Conservation (phyloP, 2,797 vertebrate species). For the Alfaro cultratus region DNA sequence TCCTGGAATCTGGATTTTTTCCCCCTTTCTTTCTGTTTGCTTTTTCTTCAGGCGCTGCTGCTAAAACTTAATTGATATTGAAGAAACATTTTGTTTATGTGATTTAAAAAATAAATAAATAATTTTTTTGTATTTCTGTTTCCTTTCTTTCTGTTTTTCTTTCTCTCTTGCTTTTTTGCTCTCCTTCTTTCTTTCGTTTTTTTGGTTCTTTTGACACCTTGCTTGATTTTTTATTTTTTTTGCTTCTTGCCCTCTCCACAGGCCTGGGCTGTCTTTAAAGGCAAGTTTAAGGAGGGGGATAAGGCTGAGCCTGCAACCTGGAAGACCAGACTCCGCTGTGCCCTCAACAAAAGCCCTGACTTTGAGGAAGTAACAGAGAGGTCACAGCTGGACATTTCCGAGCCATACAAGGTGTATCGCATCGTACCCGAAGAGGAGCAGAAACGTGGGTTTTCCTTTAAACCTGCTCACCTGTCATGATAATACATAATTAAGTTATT, state of each 20-base stretch:
- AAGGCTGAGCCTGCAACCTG: slow-evolving; percentile 97
- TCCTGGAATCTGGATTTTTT: neutral
- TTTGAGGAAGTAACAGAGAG: slow-evolving; percentile 98
- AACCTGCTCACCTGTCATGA: neutral
- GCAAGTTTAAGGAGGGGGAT: slow-evolving; percentile 98
- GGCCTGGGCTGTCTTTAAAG: slow-evolving; percentile 99
- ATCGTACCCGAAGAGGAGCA: slow-evolving; percentile 97
- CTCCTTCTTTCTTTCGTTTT: neutral
- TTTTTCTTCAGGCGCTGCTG: neutral
- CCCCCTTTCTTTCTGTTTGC: neutral
- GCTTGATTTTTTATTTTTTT: neutral
- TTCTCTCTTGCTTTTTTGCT: neutral
- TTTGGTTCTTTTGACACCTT: neutral
- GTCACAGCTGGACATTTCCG: slow-evolving; percentile 97
- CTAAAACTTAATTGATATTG: neutral
- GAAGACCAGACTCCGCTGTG: slow-evolving; percentile 97
- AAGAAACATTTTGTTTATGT: neutral
- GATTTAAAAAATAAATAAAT: neutral
- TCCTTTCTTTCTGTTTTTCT: slow-evolving; percentile 3
- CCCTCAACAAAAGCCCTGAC: slow-evolving; percentile 98
- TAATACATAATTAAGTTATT: neutral
- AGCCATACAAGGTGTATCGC: slow-evolving; percentile 98
- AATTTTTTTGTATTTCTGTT: slow-evolving; percentile 2
- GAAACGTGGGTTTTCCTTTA: slow-evolving; percentile 84
- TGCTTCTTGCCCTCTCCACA: slow-evolving; percentile 51